phyloP scores from a whole-genome alignment of 2,113 vertebrate genomes.

The Rhizomys pruinosus region DNA sequence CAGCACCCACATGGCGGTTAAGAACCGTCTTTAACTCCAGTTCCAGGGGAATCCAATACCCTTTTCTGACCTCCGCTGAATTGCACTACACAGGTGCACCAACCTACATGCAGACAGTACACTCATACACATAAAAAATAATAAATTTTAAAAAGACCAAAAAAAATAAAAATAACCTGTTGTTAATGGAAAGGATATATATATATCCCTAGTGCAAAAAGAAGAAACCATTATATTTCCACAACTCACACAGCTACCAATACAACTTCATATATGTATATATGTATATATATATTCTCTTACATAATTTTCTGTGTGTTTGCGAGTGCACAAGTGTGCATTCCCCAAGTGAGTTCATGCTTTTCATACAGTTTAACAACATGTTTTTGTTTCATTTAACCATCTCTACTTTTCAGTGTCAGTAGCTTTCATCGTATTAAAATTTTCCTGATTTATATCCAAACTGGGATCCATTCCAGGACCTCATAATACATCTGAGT shows the following conservation, averaged over 20 bases:
- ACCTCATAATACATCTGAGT: background rate
- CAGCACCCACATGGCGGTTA: no score
- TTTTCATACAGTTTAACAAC: background rate
- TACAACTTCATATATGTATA: background rate
- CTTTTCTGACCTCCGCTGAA: no score
- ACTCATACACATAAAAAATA: no score
- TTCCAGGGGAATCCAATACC: no score
- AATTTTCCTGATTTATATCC: conserved; percentile 30
- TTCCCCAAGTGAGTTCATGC: conserved; percentile 11
- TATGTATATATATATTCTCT: conserved; percentile 10
- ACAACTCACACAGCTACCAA: background rate
- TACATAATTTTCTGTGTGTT: background rate
- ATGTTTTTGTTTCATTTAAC: conserved; percentile 50
- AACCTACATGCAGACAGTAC: no score
- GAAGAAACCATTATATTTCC: background rate
- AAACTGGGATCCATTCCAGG: background rate
- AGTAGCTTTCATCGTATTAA: conserved; percentile 24
- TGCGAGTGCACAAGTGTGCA: background rate
- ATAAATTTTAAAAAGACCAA: no score
- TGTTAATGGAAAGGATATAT: background rate
- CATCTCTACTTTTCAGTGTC: background rate
- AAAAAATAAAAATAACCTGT: conserved; percentile 42
- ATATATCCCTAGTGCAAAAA: background rate
- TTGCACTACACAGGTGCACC: no score
- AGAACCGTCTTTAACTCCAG: no score